phyloP scores from a whole-genome alignment of 2,888 invertebrate genomes.

The Lycophotia porphyrea region DNA sequence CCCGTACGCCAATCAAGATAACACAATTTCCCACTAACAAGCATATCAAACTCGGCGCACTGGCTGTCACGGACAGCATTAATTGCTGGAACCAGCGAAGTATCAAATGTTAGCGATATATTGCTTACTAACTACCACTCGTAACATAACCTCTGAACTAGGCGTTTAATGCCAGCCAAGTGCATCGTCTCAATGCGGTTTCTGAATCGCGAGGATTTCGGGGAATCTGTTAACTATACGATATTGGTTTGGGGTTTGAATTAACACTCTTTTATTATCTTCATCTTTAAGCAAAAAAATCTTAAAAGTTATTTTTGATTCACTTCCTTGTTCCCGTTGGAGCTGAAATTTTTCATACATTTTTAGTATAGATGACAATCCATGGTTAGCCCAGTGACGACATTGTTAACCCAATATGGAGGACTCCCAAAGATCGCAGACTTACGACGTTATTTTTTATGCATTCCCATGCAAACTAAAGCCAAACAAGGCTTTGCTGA shows the following conservation, averaged over 20 bases:
- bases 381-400: background rate
- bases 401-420: background rate
- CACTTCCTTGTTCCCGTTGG: accelerated
- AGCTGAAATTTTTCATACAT: background rate
- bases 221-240: background rate
- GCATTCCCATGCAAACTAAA: background rate
- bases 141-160: conserved; percentile 1
- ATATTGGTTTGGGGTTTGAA: background rate
- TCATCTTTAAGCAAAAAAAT: background rate
- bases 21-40: conserved; percentile 20
- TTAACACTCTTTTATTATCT: background rate
- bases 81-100: conserved; percentile 28
- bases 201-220: background rate
- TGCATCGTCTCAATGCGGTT: conserved; percentile 15
- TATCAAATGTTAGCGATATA: conserved; percentile 31
- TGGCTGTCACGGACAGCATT: conserved; percentile 27
- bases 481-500: background rate
- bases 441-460: background rate
- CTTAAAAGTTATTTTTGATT: background rate
- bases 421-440: background rate
- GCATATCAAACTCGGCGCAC: conserved; percentile 31
- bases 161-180: conserved; percentile 6
- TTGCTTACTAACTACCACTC: background rate
- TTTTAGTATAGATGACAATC: background rate
- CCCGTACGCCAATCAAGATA: conserved; percentile 6